Evolutionary conservation across 2,797 vertebrate species (phyloP).

Genomic region (Squalus acanthias): DNA sequence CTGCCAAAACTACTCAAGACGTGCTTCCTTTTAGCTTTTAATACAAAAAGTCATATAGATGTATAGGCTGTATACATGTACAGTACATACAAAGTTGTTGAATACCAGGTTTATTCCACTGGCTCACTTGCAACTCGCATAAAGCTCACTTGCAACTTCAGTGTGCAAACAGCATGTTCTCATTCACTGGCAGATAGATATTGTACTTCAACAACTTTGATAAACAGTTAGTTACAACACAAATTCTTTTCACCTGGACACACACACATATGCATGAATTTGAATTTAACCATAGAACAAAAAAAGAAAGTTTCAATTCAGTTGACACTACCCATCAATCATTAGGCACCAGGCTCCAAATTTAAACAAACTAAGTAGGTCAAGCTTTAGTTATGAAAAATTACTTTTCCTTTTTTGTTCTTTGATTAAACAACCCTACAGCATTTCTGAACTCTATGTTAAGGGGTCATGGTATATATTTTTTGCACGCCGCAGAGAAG

Average conservation of each 20-base stretch:
- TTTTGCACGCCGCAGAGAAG: neutral
- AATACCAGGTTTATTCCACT: neutral
- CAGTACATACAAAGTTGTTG: neutral
- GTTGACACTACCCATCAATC: neutral
- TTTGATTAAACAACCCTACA: neutral
- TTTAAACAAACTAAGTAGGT: neutral
- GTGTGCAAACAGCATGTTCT: neutral
- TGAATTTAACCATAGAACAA: neutral
- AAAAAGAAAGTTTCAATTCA: neutral
- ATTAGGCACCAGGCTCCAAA: neutral
- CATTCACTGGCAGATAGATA: neutral
- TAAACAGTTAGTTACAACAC: neutral
- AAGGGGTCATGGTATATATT: neutral
- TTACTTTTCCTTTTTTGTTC: neutral
- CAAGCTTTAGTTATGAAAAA: no score
- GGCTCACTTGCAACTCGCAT: neutral
- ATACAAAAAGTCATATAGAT: no score
- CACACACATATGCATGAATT: neutral
- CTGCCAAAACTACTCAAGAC: neutral
- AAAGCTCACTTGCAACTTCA: neutral
- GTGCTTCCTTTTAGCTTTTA: no score
- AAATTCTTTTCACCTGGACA: neutral
- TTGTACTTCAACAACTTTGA: neutral
- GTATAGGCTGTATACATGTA: neutral
- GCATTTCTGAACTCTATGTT: neutral